Conservation (phyloP, 2,797 vertebrate genomes). For the Silurus aristotelis region DNA sequence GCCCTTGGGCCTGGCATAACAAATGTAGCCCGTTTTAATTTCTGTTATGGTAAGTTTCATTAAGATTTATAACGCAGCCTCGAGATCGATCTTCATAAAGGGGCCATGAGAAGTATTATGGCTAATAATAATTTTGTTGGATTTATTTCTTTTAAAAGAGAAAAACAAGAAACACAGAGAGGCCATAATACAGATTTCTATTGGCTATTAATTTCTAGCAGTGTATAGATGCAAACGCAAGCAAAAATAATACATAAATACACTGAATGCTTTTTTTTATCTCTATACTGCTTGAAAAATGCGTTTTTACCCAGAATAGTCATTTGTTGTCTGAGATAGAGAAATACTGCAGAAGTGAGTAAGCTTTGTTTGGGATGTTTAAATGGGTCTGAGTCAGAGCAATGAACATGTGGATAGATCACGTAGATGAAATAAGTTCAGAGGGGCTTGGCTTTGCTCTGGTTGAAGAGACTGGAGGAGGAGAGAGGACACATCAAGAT, state of each 20-base stretch:
- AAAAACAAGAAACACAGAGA: slow-evolving; percentile 32
- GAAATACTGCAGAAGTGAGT: slow-evolving; percentile 37
- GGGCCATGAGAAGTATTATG: slow-evolving; percentile 74
- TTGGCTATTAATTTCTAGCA: too few relatives aligned
- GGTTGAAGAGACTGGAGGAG: slow-evolving; percentile 47
- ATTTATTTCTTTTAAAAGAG: slow-evolving; percentile 72
- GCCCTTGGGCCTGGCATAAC: slow-evolving; percentile 73
- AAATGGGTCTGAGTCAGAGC: slow-evolving; percentile 57
- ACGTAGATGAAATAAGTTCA: slow-evolving; percentile 66
- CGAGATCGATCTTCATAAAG: slow-evolving; percentile 77
- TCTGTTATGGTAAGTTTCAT: slow-evolving; percentile 80
- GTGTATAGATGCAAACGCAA: background rate
- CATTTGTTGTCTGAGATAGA: slow-evolving; percentile 4
- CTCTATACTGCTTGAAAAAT: background rate
- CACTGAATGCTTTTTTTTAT: background rate
- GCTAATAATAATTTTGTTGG: slow-evolving; percentile 75
- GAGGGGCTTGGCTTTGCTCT: slow-evolving; percentile 57
- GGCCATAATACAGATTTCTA: background rate
- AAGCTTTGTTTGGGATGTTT: slow-evolving; percentile 59
- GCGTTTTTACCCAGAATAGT: background rate
- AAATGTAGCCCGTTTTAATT: slow-evolving; percentile 77
- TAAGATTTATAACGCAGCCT: slow-evolving; percentile 75
- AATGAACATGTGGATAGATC: slow-evolving; percentile 63
- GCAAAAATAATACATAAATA: slow-evolving; percentile 1
- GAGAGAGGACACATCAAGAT: slow-evolving; percentile 70